These are phyloP conservation scores for Chauna torquata DNA, from an alignment of 2,113 vertebrate genomes.

Conservation along the genomic window DNA sequence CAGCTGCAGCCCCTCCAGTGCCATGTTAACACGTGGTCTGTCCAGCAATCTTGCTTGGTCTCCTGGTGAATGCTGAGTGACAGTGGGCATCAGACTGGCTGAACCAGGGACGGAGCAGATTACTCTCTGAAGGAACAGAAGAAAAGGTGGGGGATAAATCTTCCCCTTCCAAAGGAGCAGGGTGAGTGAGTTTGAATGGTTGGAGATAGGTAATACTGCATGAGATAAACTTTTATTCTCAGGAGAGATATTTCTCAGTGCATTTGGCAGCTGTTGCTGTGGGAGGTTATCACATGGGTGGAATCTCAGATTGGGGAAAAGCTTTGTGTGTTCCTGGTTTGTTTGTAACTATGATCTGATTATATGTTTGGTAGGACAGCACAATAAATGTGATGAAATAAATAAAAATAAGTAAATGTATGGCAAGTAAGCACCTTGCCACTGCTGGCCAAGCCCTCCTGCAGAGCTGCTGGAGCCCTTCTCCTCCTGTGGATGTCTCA, in stretches of 20 bases:
- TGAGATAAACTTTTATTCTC: neutral
- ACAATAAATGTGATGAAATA: neutral
- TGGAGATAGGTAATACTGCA: neutral
- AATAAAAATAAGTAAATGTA: conserved; percentile 12
- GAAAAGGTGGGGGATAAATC: neutral
- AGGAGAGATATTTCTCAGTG: neutral
- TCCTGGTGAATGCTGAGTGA: neutral
- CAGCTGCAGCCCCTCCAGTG: neutral
- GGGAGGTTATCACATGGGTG: neutral
- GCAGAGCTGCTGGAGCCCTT: neutral
- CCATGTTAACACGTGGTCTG: neutral
- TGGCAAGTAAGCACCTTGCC: neutral
- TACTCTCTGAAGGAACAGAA: neutral
- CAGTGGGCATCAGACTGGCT: neutral
- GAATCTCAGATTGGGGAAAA: neutral
- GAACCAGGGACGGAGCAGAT: neutral
- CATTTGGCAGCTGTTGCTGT: neutral
- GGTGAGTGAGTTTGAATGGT: neutral
- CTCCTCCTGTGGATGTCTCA: neutral
- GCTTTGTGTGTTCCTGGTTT: neutral
- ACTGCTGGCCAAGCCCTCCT: neutral
- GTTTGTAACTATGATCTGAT: neutral
- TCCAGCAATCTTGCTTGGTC: neutral
- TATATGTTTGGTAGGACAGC: neutral
- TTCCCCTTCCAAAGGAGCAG: neutral